A percentile compares a stretch with the other conserved stretches of the same genome.
Evolutionary conservation across 2,113 vertebrate species (phyloP).

Genomic region (Hydrochoerus hydrochaeris): DNA sequence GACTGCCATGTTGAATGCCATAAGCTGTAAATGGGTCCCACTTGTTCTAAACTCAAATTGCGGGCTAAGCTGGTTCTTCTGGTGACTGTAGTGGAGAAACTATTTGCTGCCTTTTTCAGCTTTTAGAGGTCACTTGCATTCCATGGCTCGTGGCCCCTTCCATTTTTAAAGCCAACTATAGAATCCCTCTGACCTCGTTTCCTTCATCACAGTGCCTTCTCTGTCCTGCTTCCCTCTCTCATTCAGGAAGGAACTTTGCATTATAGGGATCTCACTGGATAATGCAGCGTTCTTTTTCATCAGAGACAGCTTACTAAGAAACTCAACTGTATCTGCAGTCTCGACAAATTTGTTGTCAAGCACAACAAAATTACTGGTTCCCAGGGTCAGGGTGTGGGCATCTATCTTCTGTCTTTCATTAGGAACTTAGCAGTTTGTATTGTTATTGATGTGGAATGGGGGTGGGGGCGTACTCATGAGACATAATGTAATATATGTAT

Average conservation of each 20-base stretch:
- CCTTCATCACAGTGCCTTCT: no score
- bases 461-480: accelerated
- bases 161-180: accelerated
- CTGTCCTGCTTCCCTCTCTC: neutral
- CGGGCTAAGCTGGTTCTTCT: neutral
- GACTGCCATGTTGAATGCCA: neutral
- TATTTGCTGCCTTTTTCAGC: neutral
- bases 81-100: no score
- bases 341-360: neutral
- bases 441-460: neutral
- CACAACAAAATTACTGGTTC: neutral
- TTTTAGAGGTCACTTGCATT: neutral
- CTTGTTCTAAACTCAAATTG: neutral
- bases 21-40: neutral
- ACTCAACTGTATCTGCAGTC: neutral
- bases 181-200: neutral
- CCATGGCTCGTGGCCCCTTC: accelerated
- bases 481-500: neutral
- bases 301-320: no score
- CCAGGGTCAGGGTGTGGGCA: accelerated
- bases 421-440: neutral
- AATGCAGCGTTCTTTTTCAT: neutral
- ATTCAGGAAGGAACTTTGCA: neutral
- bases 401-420: neutral
- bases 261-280: neutral